These are phyloP conservation scores for Scyliorhinus canicula DNA, from an alignment of 2,797 vertebrate genomes.

Conservation along the genomic window DNA sequence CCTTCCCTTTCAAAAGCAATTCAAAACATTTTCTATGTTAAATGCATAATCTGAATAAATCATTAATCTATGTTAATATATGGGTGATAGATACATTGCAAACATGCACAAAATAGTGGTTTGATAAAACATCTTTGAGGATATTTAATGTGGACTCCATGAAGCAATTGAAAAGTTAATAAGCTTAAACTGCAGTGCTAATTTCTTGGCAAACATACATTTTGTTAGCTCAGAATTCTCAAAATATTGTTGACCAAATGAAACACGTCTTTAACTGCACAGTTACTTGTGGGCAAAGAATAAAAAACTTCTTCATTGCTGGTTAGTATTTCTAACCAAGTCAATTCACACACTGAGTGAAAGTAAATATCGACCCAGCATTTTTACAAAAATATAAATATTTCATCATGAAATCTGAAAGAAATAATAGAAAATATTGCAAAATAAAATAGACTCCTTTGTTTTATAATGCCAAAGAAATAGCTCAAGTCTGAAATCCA, in stretches of 20 bases:
- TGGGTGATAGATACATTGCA: neutral
- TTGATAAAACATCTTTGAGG: neutral
- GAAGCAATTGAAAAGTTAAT: neutral
- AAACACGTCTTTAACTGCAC: neutral
- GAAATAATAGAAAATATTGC: neutral
- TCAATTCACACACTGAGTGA: neutral
- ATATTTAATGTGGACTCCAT: neutral
- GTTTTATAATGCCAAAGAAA: neutral
- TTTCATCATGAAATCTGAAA: neutral
- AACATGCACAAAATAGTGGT: neutral
- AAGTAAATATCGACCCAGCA: neutral
- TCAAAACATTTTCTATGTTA: too few relatives aligned
- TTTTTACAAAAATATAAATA: neutral
- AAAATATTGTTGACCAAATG: neutral
- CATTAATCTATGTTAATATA: neutral
- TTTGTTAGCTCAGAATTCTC: conserved; percentile 22
- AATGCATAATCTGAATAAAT: too few relatives aligned
- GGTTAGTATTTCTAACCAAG: neutral
- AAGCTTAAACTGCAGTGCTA: neutral
- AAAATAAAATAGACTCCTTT: neutral
- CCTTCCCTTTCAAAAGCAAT: neutral
- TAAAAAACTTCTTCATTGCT: neutral
- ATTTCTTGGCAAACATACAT: neutral
- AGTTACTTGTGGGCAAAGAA: neutral
- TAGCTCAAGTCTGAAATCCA: neutral